Conservation (phyloP, 2,888 invertebrate species). For the Caenorhabditis sp. region DNA sequence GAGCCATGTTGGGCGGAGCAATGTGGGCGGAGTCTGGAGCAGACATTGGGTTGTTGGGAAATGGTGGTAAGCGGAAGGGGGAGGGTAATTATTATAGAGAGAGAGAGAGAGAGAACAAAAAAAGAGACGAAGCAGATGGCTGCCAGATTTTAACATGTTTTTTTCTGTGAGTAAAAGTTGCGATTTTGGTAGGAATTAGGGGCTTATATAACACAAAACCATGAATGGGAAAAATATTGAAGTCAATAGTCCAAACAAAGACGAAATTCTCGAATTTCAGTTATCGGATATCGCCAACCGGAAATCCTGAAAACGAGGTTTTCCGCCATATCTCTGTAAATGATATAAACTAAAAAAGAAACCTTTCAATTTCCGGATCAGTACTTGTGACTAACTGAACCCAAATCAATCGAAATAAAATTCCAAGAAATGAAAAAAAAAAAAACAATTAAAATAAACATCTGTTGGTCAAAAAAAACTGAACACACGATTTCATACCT, state of each 20-base stretch:
- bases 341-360: too few species aligned
- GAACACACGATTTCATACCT: neutral
- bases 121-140: neutral
- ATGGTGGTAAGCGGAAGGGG: slow-evolving; percentile 15
- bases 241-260: neutral
- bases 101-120: neutral
- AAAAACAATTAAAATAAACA: neutral
- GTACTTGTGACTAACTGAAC: too few species aligned
- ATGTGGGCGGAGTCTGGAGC: slow-evolving; percentile 17
- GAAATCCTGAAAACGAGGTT: neutral
- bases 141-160: slow-evolving; percentile 1
- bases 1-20: neutral
- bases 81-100: slow-evolving; percentile 3
- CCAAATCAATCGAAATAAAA: too few species aligned
- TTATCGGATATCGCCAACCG: neutral
- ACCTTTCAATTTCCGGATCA: too few species aligned
- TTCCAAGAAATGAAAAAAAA: neutral
- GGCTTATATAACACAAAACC: neutral
- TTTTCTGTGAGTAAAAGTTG: neutral
- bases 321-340: too few species aligned
- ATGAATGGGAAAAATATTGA: neutral
- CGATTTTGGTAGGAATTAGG: neutral
- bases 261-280: neutral
- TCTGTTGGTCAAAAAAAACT: neutral
- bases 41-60: slow-evolving; percentile 5